These are phyloP conservation scores for Engraulis encrasicolus DNA, from an alignment of 2,113 vertebrate genomes.

Conservation along the genomic window DNA sequence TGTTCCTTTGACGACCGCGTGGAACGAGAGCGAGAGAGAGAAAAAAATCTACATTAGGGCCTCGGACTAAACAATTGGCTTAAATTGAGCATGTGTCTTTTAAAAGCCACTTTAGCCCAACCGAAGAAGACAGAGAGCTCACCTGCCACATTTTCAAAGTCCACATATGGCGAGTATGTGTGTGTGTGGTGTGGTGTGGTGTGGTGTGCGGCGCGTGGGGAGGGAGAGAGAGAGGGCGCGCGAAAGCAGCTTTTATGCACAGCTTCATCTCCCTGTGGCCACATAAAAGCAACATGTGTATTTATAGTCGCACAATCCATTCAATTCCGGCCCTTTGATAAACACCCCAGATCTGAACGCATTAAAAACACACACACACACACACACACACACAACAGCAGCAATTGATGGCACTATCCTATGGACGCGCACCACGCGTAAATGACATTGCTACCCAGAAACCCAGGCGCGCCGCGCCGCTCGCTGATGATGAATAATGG, in stretches of 20 bases:
- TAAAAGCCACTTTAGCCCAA: constrained; percentile 13
- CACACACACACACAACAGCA: no score
- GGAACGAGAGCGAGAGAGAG: no score
- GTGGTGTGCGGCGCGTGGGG: no score
- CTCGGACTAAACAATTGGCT: constrained; percentile 76
- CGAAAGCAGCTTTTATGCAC: constrained; percentile 1
- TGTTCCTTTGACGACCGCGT: constrained; percentile 85
- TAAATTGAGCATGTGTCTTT: constrained; percentile 41
- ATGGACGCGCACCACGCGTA: constrained; percentile 2
- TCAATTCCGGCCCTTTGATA: constrained; percentile 25
- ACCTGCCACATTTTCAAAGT: constrained; percentile 17
- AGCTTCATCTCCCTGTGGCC: constrained; percentile 3
- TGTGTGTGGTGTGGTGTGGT: no score
- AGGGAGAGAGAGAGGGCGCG: neutral
- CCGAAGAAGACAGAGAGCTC: neutral
- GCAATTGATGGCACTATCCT: constrained; percentile 63
- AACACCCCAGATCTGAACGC: constrained; percentile 39
- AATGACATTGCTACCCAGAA: constrained; percentile 67
- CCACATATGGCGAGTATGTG: neutral
- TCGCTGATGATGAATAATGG: constrained; percentile 77
- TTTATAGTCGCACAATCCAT: constrained; percentile 38
- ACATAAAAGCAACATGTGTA: constrained; percentile 30
- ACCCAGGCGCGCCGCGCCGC: constrained; percentile 59
- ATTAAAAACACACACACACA: no score
- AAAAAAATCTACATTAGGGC: constrained; percentile 81